phyloP scores from a whole-genome alignment of 2,797 vertebrate genomes.

The Chelonia mydas region DNA sequence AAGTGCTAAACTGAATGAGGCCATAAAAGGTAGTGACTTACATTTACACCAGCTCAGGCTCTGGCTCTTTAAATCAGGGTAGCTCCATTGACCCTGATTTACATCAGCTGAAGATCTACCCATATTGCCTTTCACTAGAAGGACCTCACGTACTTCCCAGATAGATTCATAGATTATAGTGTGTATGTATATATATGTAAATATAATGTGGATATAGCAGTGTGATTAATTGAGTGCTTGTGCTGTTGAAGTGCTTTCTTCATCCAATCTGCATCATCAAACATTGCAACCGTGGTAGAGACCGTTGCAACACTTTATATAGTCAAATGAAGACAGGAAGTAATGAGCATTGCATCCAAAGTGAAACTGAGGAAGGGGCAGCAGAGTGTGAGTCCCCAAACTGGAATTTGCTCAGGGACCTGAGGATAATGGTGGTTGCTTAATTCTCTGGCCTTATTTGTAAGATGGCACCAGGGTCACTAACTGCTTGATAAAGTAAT shows the following conservation, averaged over 20 bases:
- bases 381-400: background rate
- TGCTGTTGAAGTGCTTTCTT: background rate
- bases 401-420: background rate
- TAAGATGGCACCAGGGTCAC: background rate
- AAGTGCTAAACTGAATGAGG: background rate
- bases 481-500: slow-evolving; percentile 6
- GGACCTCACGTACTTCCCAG: background rate
- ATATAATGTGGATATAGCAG: background rate
- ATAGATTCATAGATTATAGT: background rate
- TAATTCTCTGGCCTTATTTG: background rate
- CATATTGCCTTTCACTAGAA: background rate
- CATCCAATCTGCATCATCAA: background rate
- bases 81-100: background rate
- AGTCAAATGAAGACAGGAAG: background rate
- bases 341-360: background rate
- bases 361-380: background rate
- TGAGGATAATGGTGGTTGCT: background rate
- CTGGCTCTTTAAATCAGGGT: too few relatives aligned
- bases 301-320: background rate
- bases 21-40: fast-evolving
- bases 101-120: background rate
- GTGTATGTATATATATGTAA: too few relatives aligned
- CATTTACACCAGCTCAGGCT: background rate
- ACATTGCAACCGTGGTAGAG: background rate
- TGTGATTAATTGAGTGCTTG: background rate